These are phyloP conservation scores for Neolamprologus modestus DNA, from an alignment of 2,113 vertebrate species.

Conservation along the genomic window DNA sequence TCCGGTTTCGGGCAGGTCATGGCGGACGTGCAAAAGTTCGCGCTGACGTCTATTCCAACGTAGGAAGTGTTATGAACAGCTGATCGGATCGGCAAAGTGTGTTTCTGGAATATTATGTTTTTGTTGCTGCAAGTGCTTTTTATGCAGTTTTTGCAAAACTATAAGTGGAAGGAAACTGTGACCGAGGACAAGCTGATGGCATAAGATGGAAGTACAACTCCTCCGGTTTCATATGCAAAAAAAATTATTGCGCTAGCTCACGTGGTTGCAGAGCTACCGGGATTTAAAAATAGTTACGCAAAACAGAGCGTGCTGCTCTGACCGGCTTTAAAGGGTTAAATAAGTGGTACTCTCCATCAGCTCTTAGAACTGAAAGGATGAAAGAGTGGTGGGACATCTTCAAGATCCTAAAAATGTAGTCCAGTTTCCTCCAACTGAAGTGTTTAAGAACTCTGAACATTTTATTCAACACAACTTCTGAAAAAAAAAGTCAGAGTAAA, in stretches of 20 bases:
- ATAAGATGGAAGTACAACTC: too few species aligned
- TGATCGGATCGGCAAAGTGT: accelerated
- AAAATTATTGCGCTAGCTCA: accelerated
- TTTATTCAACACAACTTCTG: not conserved
- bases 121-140: too few species aligned
- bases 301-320: accelerated
- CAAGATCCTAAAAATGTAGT: not conserved
- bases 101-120: too few species aligned
- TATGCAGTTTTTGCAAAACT: accelerated
- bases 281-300: accelerated
- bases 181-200: too few species aligned
- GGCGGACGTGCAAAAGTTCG: accelerated
- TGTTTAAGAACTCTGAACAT: accelerated
- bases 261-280: too few species aligned
- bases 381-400: not conserved
- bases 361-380: not conserved
- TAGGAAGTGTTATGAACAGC: accelerated
- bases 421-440: not conserved
- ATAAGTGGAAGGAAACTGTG: too few species aligned
- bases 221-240: too few species aligned
- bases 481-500: not conserved
- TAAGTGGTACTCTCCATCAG: not conserved
- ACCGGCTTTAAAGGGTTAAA: not conserved
- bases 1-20: accelerated
- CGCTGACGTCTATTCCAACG: accelerated